These are phyloP conservation scores for Drosophila yakuba DNA, from an alignment of 1,140 invertebrate genomes.

Conservation along the genomic window DNA sequence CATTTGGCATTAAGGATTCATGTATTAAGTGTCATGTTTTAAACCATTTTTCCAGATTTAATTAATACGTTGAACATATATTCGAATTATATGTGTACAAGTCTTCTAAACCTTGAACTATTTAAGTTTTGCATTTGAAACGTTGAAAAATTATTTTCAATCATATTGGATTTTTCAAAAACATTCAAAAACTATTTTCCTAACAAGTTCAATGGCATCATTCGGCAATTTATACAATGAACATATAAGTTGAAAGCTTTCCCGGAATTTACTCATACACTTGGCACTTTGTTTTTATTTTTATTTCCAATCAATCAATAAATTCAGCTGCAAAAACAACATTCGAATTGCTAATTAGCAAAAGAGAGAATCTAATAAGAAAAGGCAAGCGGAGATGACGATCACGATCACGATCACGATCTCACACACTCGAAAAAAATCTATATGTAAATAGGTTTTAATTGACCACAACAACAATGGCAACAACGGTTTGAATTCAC, in stretches of 20 bases:
- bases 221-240: background rate
- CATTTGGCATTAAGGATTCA: background rate
- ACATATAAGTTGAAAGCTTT: background rate
- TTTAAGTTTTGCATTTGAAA: too few species aligned
- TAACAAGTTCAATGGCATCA: slow-evolving; percentile 12
- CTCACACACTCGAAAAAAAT: slow-evolving; percentile 30
- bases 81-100: too few species aligned
- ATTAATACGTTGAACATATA: too few species aligned
- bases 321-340: slow-evolving; percentile 31
- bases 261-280: slow-evolving; percentile 18
- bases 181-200: background rate
- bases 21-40: background rate
- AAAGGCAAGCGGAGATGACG: slow-evolving; percentile 12
- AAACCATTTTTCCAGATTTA: too few species aligned
- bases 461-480: slow-evolving; percentile 37
- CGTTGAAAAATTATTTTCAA: too few species aligned
- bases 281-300: slow-evolving; percentile 11
- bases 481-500: slow-evolving; percentile 32
- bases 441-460: slow-evolving; percentile 22
- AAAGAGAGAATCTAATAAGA: slow-evolving; percentile 6
- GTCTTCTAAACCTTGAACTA: too few species aligned
- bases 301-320: slow-evolving; percentile 39
- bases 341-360: slow-evolving; percentile 36
- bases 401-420: slow-evolving; percentile 54
- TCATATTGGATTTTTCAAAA: too few species aligned